phyloP scores from a whole-genome alignment of 2,113 vertebrate genomes.

The Upupa epops region DNA sequence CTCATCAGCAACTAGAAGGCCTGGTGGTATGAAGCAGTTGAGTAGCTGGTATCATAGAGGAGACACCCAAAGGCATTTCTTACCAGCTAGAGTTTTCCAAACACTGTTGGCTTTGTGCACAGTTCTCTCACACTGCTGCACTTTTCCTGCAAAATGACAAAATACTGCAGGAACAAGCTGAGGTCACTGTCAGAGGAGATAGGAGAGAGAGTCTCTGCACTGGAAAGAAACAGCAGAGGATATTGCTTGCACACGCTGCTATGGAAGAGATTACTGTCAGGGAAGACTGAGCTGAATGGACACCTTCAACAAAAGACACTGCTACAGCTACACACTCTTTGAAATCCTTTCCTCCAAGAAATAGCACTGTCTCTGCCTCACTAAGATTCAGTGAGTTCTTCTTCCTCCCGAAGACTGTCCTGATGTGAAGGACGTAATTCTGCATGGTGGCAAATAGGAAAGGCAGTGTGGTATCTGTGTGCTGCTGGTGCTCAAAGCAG shows the following conservation, averaged over 20 bases:
- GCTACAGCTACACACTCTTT: not conserved
- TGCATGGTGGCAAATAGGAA: not conserved
- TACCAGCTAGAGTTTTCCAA: not conserved
- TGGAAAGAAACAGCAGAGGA: not conserved
- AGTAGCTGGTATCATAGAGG: not conserved
- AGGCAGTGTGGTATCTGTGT: not conserved
- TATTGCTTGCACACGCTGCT: not conserved
- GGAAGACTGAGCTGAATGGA: constrained; percentile 28
- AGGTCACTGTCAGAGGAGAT: not conserved
- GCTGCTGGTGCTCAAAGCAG: constrained; percentile 40
- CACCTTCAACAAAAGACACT: not conserved
- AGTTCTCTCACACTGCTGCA: not conserved
- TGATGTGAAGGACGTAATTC: constrained; percentile 11
- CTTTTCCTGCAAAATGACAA: not conserved
- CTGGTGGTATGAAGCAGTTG: too few species aligned
- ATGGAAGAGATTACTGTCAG: constrained; percentile 18
- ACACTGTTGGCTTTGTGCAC: not conserved
- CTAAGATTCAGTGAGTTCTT: not conserved
- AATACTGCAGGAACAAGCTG: not conserved
- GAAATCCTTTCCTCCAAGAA: constrained; percentile 12
- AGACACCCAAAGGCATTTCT: not conserved
- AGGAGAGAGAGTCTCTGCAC: not conserved
- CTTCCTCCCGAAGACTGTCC: not conserved
- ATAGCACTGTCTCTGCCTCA: not conserved
- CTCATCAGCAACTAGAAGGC: not conserved